Evolutionary conservation across 2,113 vertebrate genomes (phyloP), one percentile per base, ranked within the genome.

Genomic region (Oreochromis tanganicae): DNA sequence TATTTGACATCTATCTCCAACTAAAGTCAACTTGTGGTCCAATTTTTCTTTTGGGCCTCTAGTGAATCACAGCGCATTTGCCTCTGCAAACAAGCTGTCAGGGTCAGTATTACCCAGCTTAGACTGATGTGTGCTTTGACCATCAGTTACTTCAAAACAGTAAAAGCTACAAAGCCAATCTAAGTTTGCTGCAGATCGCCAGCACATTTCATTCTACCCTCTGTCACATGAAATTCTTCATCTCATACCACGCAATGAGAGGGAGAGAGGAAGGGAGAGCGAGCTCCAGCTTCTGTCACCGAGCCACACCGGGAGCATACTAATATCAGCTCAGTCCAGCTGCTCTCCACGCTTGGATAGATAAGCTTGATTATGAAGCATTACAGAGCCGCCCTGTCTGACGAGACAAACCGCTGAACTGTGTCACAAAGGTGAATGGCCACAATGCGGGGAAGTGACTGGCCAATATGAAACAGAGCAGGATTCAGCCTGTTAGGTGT

Each of bases 251-350:
- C 12, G 84, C 80, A 66, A 43, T 50, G 80, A 91, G 81, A 79
- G 78, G 41, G 61, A 54, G 83, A 29, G 41, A 68, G 84, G 50
- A 56, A n/a, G 52, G 19, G 86, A 61, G 90, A 19, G 83, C 13
- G 80, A 59, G 89, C 66, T 81, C 43, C 56, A 50, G 90, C 89
- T 88, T 91, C 84, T 93, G 93, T 93, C 89, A 89, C 87, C 32
- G 4, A 80, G 63, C 83, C 80, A 90, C 91, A 92, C 88, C 66
- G 59, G 81, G 85, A 91, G 93, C 89, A 95, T 93, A 94, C 91
- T 93, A 95, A 95, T 92, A 90, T 86, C 90, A 73, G 86, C 81
- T 84, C 82, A 75, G 93, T 92, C 92, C 93, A 89, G 89, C 92
- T 91, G 92, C 92, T 91, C 88, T 81, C 68, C 57, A 93, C 56